Conservation (phyloP, 2,113 vertebrate genomes). For the Syngnathus typhle region DNA sequence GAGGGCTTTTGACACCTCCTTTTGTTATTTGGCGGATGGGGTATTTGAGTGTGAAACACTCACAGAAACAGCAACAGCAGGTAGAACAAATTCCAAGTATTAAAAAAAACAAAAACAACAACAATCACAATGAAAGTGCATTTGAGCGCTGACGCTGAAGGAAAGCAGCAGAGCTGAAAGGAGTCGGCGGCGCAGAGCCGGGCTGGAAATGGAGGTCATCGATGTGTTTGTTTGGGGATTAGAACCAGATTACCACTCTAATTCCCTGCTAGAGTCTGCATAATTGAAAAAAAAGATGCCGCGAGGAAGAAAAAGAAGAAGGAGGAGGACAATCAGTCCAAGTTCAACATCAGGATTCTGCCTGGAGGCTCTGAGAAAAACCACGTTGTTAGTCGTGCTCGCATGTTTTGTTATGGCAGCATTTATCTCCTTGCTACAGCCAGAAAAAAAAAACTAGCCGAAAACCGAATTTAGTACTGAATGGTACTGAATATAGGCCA, state of each 20-base stretch:
- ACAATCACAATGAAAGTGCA: slow-evolving; percentile 12
- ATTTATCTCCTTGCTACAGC: neutral
- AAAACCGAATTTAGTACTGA: no score
- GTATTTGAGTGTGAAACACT: neutral
- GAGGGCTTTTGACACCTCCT: neutral
- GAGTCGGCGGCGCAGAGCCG: slow-evolving; percentile 25
- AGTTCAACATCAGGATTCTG: slow-evolving; percentile 24
- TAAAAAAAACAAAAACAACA: neutral
- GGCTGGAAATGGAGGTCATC: slow-evolving; percentile 53
- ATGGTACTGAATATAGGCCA: no score
- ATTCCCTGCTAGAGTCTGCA: slow-evolving; percentile 60
- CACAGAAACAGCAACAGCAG: slow-evolving; percentile 4
- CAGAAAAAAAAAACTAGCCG: no score
- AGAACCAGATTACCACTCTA: slow-evolving; percentile 57
- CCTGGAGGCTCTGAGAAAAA: slow-evolving; percentile 6
- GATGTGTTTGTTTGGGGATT: slow-evolving; percentile 70
- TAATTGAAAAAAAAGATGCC: slow-evolving; percentile 62
- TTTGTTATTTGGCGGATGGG: neutral
- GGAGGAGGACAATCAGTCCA: slow-evolving; percentile 24
- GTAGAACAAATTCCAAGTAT: slow-evolving; percentile 25
- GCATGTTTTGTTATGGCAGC: neutral
- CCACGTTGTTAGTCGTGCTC: neutral
- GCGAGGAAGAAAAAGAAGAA: slow-evolving; percentile 36
- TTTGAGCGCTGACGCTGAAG: slow-evolving; percentile 30
- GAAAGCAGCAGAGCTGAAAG: slow-evolving; percentile 35